Conservation (phyloP, 2,113 vertebrate genomes). For the Rhea pennata region DNA sequence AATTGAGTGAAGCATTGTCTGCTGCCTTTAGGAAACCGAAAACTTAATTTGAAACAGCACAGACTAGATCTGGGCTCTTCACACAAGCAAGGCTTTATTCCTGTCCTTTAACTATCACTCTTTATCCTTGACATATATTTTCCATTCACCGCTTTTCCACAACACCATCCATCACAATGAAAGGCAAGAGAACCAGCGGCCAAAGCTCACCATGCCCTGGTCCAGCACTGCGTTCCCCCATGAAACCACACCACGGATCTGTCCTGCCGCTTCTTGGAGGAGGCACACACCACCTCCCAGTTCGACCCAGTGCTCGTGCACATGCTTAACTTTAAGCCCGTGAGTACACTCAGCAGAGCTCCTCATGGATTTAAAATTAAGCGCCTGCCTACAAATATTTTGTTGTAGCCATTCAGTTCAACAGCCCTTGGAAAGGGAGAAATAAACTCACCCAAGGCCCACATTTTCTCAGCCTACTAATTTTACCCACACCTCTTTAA, state of each 20-base stretch:
- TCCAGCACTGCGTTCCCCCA: neutral
- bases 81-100: slow-evolving; percentile 32
- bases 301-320: neutral
- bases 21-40: slow-evolving; percentile 67
- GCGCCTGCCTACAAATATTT: no score
- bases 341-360: neutral
- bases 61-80: slow-evolving; percentile 20
- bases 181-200: neutral
- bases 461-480: neutral
- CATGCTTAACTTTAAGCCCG: neutral
- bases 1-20: slow-evolving; percentile 61
- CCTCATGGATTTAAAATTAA: neutral
- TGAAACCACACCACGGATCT: neutral
- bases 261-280: neutral
- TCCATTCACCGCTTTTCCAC: neutral
- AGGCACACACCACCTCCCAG: neutral
- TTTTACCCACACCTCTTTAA: neutral
- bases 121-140: slow-evolving; percentile 20
- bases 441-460: neutral
- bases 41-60: slow-evolving; percentile 59
- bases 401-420: neutral
- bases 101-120: slow-evolving; percentile 33
- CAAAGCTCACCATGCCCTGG: no score
- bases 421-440: neutral
- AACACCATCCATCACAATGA: neutral